Evolutionary conservation across 2,888 invertebrate species (phyloP).

Genomic region (Cheilosia grossa): DNA sequence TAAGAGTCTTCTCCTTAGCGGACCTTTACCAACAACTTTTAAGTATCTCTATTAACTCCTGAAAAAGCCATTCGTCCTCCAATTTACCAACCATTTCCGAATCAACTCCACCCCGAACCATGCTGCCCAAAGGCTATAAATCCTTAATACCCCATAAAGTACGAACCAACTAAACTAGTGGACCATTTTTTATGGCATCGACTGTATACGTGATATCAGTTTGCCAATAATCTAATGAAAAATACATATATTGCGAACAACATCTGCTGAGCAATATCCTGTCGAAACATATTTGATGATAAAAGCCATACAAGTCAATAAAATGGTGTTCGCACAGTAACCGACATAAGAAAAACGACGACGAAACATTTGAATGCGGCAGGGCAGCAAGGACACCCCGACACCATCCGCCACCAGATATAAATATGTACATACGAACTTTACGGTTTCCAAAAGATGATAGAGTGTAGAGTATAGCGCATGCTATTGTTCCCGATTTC

Average conservation of each 20-base stretch:
- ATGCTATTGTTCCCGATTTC: constrained; percentile 45
- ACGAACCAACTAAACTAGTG: constrained; percentile 44
- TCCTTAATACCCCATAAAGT: constrained; percentile 39
- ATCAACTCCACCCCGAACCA: not conserved
- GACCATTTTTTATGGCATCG: constrained; percentile 40
- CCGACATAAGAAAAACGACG: not conserved
- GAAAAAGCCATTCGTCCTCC: not conserved
- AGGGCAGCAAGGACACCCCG: constrained; percentile 14
- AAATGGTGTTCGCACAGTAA: constrained; percentile 41
- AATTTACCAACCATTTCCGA: not conserved
- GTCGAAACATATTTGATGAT: constrained; percentile 2
- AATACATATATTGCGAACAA: constrained; percentile 18
- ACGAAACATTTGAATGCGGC: constrained; percentile 46
- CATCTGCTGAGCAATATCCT: constrained; percentile 46
- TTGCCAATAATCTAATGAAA: constrained; percentile 50
- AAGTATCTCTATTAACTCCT: not conserved
- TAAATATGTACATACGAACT: constrained; percentile 8
- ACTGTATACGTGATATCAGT: constrained; percentile 33
- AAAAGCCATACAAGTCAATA: constrained; percentile 73
- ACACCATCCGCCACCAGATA: constrained; percentile 14
- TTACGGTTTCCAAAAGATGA: constrained; percentile 66
- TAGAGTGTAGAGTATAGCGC: constrained; percentile 19
- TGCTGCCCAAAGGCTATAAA: constrained; percentile 13
- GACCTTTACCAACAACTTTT: too few relatives aligned
- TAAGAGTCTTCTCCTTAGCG: too few relatives aligned